Evolutionary conservation across 2,888 invertebrate species (phyloP), one percentile per base, ranked within the genome.

Genomic region (Adineta ricciae): DNA sequence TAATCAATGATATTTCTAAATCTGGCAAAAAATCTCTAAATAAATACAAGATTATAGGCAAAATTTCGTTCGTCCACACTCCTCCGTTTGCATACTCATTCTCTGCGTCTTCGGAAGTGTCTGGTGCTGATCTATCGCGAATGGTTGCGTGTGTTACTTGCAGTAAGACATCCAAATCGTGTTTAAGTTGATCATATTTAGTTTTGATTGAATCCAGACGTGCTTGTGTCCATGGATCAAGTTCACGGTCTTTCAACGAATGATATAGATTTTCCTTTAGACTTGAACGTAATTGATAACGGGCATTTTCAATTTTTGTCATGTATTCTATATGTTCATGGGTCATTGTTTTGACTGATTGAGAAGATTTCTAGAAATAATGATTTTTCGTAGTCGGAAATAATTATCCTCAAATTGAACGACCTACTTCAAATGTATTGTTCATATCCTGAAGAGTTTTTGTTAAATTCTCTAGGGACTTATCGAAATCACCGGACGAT

Each of bases 11-110:
- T 27, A 78, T 41, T 41, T 78, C 78, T 41, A 78, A 78, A 41
- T 78, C 78, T 24, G 78, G 78, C n/a, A 78, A 14, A 21, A 78
- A 78, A 78, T 78, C 78, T n/a, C 78, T 78, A 41, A 78, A 64
- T 5, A 56, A 38, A 1, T 36, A 41, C 38, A 41, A 41, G 24
- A 2, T 8, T 9, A 11, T 24, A 78, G 41, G n/a, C 9, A 41
- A 24, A 19, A 32, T 14, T 19, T 32, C 14, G n/a, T n/a, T n/a
- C 16, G 9, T 5, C 4, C 36, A 46, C 46, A 46, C 0, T 32
- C 16, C 19, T 50, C 2, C 19, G 16, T 50, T 50, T 11, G 41
- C 41, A 41, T 24, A 78, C 78, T n/a, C 78, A 41, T 78, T 41
- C n/a, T 78, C 78, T 24, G 11, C 24, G 0, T 50, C 41, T 41